A percentile compares a stretch with the other conserved stretches of the same genome.
These are phyloP conservation scores for Pristionchus japonicus DNA, from an alignment of 2,888 invertebrate species.

Conservation along the genomic window DNA sequence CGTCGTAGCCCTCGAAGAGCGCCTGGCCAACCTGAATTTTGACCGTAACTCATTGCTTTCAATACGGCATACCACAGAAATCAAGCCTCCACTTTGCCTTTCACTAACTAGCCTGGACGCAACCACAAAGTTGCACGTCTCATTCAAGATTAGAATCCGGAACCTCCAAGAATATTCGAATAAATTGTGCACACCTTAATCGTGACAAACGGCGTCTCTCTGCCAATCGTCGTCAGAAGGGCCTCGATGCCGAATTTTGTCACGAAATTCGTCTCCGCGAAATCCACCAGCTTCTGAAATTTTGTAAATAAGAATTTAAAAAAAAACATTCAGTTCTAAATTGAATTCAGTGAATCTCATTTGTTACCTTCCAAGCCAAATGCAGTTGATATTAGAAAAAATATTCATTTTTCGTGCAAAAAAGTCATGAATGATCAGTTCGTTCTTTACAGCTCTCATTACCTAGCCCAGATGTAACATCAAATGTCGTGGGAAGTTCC, in stretches of 20 bases:
- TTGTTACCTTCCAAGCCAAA: too few relatives aligned
- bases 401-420: background rate
- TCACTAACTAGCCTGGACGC: background rate
- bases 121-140: background rate
- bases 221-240: constrained; percentile 48
- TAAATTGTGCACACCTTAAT: too few relatives aligned
- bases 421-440: background rate
- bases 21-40: constrained; percentile 62
- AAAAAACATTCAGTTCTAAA: too few relatives aligned
- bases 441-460: too few relatives aligned
- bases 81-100: background rate
- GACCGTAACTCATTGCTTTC: too few relatives aligned
- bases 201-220: constrained; percentile 62
- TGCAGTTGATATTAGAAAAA: too few relatives aligned
- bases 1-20: constrained; percentile 72
- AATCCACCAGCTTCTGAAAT: constrained; percentile 65
- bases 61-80: too few relatives aligned
- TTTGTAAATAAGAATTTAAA: too few relatives aligned
- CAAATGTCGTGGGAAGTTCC: background rate
- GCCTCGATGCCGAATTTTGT: constrained; percentile 56
- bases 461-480: too few relatives aligned
- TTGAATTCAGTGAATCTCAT: too few relatives aligned
- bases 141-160: background rate
- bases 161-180: background rate
- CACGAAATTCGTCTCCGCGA: constrained; percentile 49